Evolutionary conservation across 2,888 invertebrate species (phyloP).

Genomic region (Cataglyphis altisquamis): DNA sequence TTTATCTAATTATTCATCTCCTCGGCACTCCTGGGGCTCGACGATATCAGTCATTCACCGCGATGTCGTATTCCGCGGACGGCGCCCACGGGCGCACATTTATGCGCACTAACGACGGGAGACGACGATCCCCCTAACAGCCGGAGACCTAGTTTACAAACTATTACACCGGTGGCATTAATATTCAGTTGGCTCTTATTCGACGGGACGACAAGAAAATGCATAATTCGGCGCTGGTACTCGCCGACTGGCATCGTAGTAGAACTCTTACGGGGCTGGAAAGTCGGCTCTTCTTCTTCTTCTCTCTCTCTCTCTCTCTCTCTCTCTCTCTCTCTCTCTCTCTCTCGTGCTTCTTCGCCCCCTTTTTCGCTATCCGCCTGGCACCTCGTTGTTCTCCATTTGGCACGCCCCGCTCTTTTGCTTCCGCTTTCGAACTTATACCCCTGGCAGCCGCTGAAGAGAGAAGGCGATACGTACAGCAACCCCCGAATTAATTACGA

Average conservation of each 20-base stretch:
- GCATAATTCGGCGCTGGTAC: conserved; percentile 81
- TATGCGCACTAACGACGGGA: conserved; percentile 52
- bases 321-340: background rate
- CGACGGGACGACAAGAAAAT: conserved; percentile 84
- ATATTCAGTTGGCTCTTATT: conserved; percentile 85
- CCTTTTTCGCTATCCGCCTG: conserved; percentile 30
- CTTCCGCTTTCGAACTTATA: conserved; percentile 44
- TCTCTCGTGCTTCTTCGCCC: background rate
- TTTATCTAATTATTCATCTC: conserved; percentile 1
- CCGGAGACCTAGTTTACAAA: conserved; percentile 83
- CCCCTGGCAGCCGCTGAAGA: conserved; percentile 13
- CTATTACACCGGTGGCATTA: conserved; percentile 83
- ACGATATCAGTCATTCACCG: conserved; percentile 54
- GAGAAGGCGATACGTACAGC: conserved; percentile 75
- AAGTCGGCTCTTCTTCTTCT: conserved; percentile 52
- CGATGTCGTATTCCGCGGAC: conserved; percentile 45
- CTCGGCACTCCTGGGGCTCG: conserved; percentile 2
- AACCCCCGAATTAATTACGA: conserved; percentile 80
- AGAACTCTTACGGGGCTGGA: conserved; percentile 51
- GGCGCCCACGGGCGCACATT: conserved; percentile 44
- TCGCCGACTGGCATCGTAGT: conserved; percentile 48
- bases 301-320: conserved; percentile 28
- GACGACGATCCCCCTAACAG: conserved; percentile 61
- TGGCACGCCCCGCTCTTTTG: conserved; percentile 36
- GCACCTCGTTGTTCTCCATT: conserved; percentile 27